Base-by-base conservation (phyloP, 2,113 vertebrate species). In the Strigops habroptila region DNA sequence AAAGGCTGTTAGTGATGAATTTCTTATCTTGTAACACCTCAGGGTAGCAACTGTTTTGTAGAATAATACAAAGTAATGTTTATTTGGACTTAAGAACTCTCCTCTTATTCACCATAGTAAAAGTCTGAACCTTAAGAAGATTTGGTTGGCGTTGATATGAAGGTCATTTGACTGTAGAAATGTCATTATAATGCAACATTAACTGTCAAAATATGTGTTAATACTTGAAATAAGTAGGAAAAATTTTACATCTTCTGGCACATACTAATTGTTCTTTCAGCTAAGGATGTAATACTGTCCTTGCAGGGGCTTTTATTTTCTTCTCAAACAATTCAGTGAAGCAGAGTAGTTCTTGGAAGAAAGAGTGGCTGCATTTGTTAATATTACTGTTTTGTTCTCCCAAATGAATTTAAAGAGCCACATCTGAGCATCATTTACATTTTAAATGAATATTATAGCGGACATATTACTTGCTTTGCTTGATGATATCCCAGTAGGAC, bases 361-460 rank as follows among this genome's bases (percentile, higher is more conserved):
- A 96, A 91, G 62, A 92, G 18, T 43, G 67, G 44, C 57, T 96
- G 57, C 60, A 82, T 93, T 96, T 97, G 71, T 82, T 95, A 95
- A 88, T 92, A 90, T 93, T 97, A 94, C 48, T 91, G 44, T 41
- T 96, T 97, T 57, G 5, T 57, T 87, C 88, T 91, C 68, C 52
- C 67, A 95, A 96, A 94, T 91, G 65, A 95, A 76, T 97, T 95
- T 95, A 92, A 94, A 93, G 60, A 93, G 27, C 68, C 91, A 76
- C 39, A 96, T 97, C 48, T 68, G 63, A 94, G 57, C 37, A 65
- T 48, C 44, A 94, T 95, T 97, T 93, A 85, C 37, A 86, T 94
- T 93, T 92, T 95, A 83, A 95, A 96, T 95, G 97, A 96, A 84
- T 73, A 87, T 73, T 41, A 35, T 55, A 95, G 63, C 70, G 96